A percentile compares a stretch with the other conserved stretches of the same genome.
Evolutionary conservation across 2,113 vertebrate genomes (phyloP).

Genomic region (Ammodytes marinus): DNA sequence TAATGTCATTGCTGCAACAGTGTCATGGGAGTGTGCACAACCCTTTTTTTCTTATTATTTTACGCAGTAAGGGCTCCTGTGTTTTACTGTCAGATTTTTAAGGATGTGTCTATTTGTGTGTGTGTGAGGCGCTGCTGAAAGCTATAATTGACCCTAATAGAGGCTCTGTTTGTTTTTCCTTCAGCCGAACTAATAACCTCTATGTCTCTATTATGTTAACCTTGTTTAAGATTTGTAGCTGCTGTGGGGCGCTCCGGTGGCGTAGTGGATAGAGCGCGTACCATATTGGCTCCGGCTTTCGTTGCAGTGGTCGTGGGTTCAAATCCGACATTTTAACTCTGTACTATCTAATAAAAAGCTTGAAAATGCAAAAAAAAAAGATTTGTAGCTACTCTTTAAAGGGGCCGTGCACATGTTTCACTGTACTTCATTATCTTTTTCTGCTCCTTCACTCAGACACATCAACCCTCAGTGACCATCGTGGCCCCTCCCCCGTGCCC

Average conservation of each 20-base stretch:
- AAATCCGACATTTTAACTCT: too few species aligned
- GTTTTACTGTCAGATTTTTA: slow-evolving; percentile 13
- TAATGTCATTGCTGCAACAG: slow-evolving; percentile 36
- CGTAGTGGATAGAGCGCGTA: too few species aligned
- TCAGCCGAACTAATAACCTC: slow-evolving; percentile 54
- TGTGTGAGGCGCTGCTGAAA: slow-evolving; percentile 27
- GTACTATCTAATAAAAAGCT: too few species aligned
- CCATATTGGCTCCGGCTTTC: too few species aligned
- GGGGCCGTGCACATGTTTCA: not conserved
- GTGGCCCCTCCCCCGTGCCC: slow-evolving; percentile 91
- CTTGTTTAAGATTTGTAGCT: slow-evolving; percentile 33
- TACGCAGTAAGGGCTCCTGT: not conserved
- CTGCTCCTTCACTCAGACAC: slow-evolving; percentile 72
- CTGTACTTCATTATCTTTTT: slow-evolving; percentile 20
- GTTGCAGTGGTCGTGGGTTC: too few species aligned
- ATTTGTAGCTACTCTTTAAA: slow-evolving; percentile 12
- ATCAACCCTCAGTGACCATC: slow-evolving; percentile 90
- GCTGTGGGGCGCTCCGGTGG: too few species aligned
- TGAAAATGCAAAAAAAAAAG: too few species aligned
- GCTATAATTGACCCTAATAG: slow-evolving; percentile 63
- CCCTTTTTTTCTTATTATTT: slow-evolving; percentile 1
- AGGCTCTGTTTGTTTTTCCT: slow-evolving; percentile 51
- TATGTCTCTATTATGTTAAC: slow-evolving; percentile 18
- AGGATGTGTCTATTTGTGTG: slow-evolving; percentile 14
- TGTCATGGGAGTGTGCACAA: slow-evolving; percentile 6